These are phyloP conservation scores for Streblospio benedicti DNA, from an alignment of 1,140 invertebrate genomes.

Conservation along the genomic window DNA sequence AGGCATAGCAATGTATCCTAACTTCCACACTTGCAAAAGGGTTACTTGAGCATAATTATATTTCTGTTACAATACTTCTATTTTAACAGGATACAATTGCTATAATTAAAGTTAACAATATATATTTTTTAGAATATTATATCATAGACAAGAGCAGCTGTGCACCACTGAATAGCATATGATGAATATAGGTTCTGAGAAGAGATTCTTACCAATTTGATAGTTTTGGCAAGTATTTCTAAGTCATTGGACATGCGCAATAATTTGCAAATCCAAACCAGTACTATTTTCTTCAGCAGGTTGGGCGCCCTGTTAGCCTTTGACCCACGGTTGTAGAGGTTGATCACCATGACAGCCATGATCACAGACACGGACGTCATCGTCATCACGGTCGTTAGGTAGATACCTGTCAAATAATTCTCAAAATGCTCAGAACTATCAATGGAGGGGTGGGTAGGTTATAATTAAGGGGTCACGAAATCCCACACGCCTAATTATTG, in stretches of 20 bases:
- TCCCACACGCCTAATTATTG: no score
- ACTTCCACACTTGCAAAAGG: not conserved
- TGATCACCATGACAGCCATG: constrained; percentile 45
- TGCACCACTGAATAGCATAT: not conserved
- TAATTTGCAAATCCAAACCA: constrained; percentile 30
- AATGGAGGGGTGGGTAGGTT: no score
- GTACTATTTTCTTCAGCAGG: constrained; percentile 29
- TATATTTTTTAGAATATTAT: not conserved
- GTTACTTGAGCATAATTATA: not conserved
- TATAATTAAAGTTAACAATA: not conserved
- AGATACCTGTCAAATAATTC: constrained; percentile 34
- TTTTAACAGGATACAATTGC: not conserved
- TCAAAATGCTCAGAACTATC: no score
- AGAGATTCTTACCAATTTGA: constrained; percentile 5
- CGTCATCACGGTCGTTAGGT: constrained; percentile 45
- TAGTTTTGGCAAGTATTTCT: constrained; percentile 28
- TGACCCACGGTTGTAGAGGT: constrained; percentile 39
- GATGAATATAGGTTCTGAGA: not conserved
- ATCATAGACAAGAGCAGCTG: not conserved
- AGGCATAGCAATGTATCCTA: no score
- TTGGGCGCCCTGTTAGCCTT: constrained; percentile 33
- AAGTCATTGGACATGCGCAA: constrained; percentile 35
- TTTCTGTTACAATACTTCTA: not conserved
- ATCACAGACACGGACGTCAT: constrained; percentile 46
- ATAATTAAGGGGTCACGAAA: no score